These are phyloP conservation scores for Phoenicopterus ruber DNA, from an alignment of 2,113 vertebrate species.

Conservation along the genomic window DNA sequence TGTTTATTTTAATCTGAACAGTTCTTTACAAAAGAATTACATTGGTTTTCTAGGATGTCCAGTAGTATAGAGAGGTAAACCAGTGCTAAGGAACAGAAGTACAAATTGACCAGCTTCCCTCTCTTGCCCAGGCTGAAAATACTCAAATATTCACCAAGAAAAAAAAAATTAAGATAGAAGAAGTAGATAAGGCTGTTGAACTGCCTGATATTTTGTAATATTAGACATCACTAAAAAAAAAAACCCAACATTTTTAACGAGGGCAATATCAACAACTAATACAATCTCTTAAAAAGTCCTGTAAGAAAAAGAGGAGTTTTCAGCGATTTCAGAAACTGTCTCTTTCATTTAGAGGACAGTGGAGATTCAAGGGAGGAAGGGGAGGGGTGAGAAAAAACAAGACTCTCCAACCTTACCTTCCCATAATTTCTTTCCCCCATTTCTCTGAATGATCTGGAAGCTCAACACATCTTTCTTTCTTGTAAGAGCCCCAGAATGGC, in stretches of 20 bases:
- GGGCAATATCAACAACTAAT: not conserved
- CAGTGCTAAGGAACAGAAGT: not conserved
- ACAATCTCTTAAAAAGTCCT: not conserved
- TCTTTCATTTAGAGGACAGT: not conserved
- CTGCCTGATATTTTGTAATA: not conserved
- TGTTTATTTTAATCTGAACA: not conserved
- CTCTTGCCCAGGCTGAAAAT: not conserved
- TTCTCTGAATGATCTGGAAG: not conserved
- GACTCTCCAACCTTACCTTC: not conserved
- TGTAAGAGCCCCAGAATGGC: not conserved
- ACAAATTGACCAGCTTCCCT: not conserved
- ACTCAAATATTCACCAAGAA: not conserved
- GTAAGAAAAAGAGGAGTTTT: not conserved
- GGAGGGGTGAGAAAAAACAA: not conserved
- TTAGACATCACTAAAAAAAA: not conserved
- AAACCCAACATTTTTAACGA: not conserved
- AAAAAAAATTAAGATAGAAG: not conserved
- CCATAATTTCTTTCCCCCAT: not conserved
- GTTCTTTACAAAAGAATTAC: not conserved
- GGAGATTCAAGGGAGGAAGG: not conserved
- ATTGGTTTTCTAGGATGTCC: not conserved
- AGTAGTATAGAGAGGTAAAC: not conserved
- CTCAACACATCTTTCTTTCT: not conserved
- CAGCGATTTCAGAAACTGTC: not conserved
- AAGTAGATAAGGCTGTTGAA: not conserved